Conservation (phyloP, 2,113 vertebrate species). For the Rissa tridactyla region DNA sequence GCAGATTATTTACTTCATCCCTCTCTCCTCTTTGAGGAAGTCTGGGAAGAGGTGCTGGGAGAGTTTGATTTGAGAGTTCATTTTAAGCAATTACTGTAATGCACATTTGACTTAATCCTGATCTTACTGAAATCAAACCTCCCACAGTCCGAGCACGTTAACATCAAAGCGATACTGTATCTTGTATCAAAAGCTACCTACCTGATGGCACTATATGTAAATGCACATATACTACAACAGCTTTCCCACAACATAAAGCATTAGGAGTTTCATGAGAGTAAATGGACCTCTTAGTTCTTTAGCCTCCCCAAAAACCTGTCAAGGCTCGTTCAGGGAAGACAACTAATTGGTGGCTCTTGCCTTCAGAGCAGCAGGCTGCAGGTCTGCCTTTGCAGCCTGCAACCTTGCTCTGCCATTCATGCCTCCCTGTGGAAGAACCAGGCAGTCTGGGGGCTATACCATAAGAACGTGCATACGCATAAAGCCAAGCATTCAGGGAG, state of each 20-base stretch:
- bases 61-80: background rate
- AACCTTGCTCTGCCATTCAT: accelerated
- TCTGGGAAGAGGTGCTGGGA: background rate
- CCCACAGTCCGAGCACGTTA: accelerated
- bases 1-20: background rate
- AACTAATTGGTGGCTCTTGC: background rate
- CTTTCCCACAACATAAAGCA: background rate
- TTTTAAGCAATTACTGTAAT: background rate
- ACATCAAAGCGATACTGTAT: background rate
- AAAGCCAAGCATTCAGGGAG: background rate
- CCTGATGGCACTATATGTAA: background rate
- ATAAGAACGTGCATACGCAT: accelerated
- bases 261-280: background rate
- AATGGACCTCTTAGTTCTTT: background rate
- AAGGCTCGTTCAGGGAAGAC: background rate
- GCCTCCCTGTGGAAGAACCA: background rate
- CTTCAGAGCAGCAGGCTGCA: background rate
- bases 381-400: background rate
- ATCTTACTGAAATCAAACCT: background rate
- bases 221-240: background rate
- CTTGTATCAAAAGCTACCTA: background rate
- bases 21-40: background rate
- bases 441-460: background rate
- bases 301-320: background rate
- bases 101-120: background rate